Conservation (phyloP, 2,797 vertebrate species). For the Crocodylus rhombifer region DNA sequence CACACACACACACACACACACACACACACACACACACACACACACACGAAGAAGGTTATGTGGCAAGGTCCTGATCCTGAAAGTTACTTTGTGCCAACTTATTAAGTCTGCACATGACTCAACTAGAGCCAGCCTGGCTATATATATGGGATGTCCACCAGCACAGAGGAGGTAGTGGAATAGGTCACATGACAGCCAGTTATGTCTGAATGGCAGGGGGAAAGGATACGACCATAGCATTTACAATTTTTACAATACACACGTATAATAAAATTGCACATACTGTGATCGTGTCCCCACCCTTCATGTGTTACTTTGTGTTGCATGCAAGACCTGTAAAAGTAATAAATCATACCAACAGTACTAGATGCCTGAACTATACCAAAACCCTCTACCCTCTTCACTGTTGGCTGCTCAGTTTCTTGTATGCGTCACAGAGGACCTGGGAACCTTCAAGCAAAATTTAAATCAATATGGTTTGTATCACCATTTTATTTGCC, state of each 20-base stretch:
- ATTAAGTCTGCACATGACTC: fast-evolving
- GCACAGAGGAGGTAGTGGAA: fast-evolving
- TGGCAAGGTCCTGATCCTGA: background rate
- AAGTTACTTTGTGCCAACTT: background rate
- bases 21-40: too few relatives aligned
- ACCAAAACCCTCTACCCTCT: background rate
- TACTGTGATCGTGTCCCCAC: fast-evolving
- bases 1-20: too few relatives aligned
- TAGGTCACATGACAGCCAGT: background rate
- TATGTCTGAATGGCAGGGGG: fast-evolving
- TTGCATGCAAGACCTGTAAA: fast-evolving
- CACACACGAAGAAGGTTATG: background rate
- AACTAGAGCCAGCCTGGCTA: background rate
- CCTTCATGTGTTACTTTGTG: background rate
- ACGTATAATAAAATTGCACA: fast-evolving
- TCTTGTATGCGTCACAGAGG: background rate
- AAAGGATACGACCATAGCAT: background rate
- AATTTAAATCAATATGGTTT: background rate
- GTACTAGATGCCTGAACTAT: background rate
- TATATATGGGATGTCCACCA: background rate
- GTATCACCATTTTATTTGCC: background rate
- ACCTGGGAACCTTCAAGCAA: background rate
- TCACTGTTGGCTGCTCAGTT: background rate
- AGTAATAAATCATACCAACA: background rate
- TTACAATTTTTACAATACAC: background rate